Conservation (phyloP, 2,888 invertebrate species). For the Saturnia japonica region DNA sequence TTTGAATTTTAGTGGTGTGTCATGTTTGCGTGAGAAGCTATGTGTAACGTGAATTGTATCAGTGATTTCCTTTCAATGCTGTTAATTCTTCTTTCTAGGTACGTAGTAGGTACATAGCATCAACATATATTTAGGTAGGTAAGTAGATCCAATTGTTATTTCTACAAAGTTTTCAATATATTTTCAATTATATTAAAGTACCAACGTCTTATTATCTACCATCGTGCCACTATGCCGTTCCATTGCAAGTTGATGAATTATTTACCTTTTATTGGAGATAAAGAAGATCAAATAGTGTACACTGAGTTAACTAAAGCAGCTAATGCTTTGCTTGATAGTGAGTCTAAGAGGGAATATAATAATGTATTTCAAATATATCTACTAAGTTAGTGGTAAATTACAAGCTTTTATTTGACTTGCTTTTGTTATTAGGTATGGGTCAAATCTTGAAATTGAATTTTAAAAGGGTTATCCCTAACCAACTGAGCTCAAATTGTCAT, state of each 20-base stretch:
- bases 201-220: too few species aligned
- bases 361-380: not conserved
- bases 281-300: not conserved
- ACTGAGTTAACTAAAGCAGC: not conserved
- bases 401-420: too few species aligned
- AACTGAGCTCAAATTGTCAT: too few species aligned
- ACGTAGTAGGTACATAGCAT: not conserved
- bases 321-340: not conserved
- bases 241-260: not conserved
- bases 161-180: too few species aligned
- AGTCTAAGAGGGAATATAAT: not conserved
- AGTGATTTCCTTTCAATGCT: not conserved
- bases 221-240: not conserved
- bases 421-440: too few species aligned
- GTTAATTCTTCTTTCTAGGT: not conserved
- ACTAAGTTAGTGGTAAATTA: too few species aligned
- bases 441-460: too few species aligned
- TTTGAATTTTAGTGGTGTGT: constrained; percentile 2
- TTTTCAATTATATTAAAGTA: too few species aligned
- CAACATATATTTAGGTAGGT: not conserved
- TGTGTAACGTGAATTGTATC: not conserved
- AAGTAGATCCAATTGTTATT: too few species aligned
- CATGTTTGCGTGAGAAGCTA: constrained; percentile 2
- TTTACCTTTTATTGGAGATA: not conserved
- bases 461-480: too few species aligned